Conservation (phyloP, 2,797 vertebrate genomes). For the Xerus rutilus region DNA sequence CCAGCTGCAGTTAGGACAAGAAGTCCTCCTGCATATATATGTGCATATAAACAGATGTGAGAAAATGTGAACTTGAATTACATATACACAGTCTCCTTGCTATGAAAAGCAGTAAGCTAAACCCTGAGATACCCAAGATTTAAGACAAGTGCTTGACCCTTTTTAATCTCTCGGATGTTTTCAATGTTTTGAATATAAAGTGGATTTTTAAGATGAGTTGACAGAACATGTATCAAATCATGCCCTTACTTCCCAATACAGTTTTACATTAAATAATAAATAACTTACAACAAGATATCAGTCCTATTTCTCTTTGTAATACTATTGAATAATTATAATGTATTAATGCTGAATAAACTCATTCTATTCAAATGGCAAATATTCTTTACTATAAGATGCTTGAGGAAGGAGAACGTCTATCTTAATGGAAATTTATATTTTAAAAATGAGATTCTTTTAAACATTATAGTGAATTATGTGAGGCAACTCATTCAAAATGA, state of each 20-base stretch:
- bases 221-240: not conserved
- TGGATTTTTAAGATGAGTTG: not conserved
- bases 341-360: not conserved
- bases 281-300: not conserved
- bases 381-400: not conserved
- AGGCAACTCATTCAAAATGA: not conserved
- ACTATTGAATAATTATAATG: not conserved
- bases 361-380: not conserved
- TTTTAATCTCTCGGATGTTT: not conserved
- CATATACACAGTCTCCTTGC: not conserved
- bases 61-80: constrained; percentile 40
- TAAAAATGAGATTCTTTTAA: not conserved
- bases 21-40: constrained; percentile 1
- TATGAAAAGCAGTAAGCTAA: not conserved
- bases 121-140: not conserved
- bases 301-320: not conserved
- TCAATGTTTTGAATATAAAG: not conserved
- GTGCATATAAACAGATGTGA: constrained; percentile 44
- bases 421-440: not conserved
- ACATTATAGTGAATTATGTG: not conserved
- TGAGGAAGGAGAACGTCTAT: not conserved
- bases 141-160: not conserved
- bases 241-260: not conserved
- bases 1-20: constrained; percentile 54
- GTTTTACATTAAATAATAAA: constrained; percentile 22